Conservation (phyloP, 2,113 vertebrate genomes). For the Zosterops japonicus region DNA sequence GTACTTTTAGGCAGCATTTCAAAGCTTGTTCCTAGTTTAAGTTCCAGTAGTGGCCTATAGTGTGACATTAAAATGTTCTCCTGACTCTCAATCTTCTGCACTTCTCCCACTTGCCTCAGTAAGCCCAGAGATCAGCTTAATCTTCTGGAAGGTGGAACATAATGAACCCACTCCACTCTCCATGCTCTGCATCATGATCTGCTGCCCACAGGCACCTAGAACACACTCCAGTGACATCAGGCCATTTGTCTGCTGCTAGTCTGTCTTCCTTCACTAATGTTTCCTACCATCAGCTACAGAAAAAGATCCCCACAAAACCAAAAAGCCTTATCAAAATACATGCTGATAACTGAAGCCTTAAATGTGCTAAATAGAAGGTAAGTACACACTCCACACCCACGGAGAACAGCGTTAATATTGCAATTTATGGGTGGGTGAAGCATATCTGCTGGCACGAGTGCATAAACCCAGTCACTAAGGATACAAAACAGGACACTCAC, state of each 20-base stretch:
- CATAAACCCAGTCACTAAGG: not conserved
- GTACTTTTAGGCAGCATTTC: not conserved
- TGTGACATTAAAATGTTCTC: fast-evolving
- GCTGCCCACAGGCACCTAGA: not conserved
- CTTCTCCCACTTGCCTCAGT: not conserved
- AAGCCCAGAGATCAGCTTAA: not conserved
- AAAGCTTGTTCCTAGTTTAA: not conserved
- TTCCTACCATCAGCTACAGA: not conserved
- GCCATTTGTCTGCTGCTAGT: not conserved
- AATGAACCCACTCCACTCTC: not conserved
- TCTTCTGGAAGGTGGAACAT: not conserved
- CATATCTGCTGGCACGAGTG: not conserved
- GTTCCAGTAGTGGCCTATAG: not conserved
- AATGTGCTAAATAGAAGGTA: not conserved
- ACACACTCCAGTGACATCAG: not conserved
- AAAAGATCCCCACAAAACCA: not conserved
- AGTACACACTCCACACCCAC: not conserved
- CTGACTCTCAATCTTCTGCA: not conserved
- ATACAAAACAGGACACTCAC: constrained; percentile 73
- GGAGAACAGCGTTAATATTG: not conserved
- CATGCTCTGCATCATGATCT: not conserved
- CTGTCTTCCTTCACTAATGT: not conserved
- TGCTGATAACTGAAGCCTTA: not conserved
- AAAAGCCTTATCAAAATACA: not conserved
- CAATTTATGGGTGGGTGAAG: not conserved